Percentiles rank a stretch among this genome's conserved stretches.
Conservation (phyloP, 2,888 invertebrate genomes). For the Thera obeliscata region DNA sequence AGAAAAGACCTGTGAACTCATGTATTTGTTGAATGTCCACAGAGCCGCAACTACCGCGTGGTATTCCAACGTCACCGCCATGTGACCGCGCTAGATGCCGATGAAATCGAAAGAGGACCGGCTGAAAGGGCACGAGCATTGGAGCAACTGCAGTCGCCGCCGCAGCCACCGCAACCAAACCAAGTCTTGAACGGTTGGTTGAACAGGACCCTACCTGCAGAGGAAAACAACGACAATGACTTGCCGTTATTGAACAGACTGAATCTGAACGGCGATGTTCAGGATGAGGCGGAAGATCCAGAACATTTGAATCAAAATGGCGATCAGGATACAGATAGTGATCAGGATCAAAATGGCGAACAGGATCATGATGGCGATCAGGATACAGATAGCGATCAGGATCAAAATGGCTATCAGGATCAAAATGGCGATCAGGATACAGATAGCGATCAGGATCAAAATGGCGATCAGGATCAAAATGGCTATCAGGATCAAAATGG, state of each 20-base stretch:
- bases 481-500: too few relatives aligned
- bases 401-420: too few relatives aligned
- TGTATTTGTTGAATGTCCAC: background rate
- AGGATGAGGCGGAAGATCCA: background rate
- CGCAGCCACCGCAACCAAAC: background rate
- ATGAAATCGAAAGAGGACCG: too few relatives aligned
- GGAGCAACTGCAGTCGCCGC: too few relatives aligned
- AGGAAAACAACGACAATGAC: background rate
- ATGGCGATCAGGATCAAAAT: too few relatives aligned
- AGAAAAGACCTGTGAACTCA: too few relatives aligned
- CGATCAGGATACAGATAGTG: background rate
- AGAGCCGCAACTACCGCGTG: constrained; percentile 8
- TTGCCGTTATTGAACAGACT: constrained; percentile 6
- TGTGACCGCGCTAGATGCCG: background rate
- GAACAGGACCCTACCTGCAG: background rate
- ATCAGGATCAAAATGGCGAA: background rate
- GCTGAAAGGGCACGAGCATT: too few relatives aligned
- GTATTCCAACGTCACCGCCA: constrained; percentile 2
- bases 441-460: too few relatives aligned
- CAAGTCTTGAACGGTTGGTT: background rate
- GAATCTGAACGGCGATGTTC: background rate
- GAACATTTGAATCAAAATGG: too few relatives aligned
- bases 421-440: too few relatives aligned
- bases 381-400: too few relatives aligned
- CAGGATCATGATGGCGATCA: too few relatives aligned